Evolutionary conservation across 1,140 invertebrate genomes (phyloP).

Genomic region (Chelonus insularis): DNA sequence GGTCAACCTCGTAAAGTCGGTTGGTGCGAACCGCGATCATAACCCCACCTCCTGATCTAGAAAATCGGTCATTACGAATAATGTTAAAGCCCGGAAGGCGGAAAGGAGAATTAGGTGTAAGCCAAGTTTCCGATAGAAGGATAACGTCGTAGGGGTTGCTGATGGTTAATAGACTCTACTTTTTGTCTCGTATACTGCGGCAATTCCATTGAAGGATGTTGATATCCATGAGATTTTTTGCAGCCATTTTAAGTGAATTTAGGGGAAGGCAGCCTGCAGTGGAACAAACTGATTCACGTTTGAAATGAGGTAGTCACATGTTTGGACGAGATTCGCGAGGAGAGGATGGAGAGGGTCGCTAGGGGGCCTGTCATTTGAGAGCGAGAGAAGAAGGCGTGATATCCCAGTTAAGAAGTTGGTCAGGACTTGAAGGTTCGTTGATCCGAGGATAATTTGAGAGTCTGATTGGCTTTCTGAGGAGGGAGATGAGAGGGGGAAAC

Average conservation of each 20-base stretch:
- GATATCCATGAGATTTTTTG: neutral
- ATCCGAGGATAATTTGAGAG: no score
- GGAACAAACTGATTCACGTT: no score
- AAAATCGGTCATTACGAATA: slow-evolving; percentile 10
- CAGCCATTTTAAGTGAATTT: neutral
- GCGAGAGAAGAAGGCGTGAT: no score
- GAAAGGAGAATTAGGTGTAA: neutral
- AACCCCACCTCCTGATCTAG: slow-evolving; percentile 17
- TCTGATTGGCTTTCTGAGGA: no score
- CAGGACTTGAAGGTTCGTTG: no score
- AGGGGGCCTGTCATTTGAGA: no score
- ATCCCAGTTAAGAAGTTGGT: no score
- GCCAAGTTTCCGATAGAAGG: slow-evolving; percentile 14
- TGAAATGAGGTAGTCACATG: no score
- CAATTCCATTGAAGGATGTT: slow-evolving; percentile 27
- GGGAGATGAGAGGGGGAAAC: no score
- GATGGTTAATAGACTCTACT: neutral
- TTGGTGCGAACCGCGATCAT: slow-evolving; percentile 19
- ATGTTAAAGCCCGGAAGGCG: slow-evolving; percentile 15
- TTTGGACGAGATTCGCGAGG: neutral
- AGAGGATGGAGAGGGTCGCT: neutral
- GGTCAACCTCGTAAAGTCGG: neutral
- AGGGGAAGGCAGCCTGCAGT: neutral
- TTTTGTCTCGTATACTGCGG: slow-evolving; percentile 13
- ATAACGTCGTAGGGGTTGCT: neutral